Evolutionary conservation across 2,797 vertebrate species (phyloP).

Genomic region (Arremon brunneinucha): DNA sequence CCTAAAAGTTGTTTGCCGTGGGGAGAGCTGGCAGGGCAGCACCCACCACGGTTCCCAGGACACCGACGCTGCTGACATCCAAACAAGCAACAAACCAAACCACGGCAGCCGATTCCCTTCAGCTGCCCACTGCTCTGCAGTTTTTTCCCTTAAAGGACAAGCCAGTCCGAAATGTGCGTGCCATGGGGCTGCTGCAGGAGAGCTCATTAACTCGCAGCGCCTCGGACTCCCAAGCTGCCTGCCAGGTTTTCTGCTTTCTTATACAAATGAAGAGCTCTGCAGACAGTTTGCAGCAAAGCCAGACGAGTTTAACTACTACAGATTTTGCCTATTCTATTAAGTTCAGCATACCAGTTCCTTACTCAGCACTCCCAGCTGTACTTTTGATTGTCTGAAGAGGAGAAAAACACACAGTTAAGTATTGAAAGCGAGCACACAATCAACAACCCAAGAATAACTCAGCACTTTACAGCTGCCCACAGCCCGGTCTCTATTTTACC

Average conservation of each 20-base stretch:
- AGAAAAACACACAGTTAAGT: background rate
- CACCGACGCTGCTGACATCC: background rate
- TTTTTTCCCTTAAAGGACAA: slow-evolving; percentile 58
- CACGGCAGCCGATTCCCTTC: background rate
- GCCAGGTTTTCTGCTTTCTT: background rate
- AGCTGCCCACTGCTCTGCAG: slow-evolving; percentile 3
- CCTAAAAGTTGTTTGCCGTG: background rate
- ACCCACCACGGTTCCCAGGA: background rate
- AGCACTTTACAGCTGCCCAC: background rate
- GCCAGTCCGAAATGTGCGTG: background rate
- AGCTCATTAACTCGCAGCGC: background rate
- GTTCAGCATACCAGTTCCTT: background rate
- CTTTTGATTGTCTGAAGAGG: background rate
- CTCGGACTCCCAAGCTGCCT: background rate
- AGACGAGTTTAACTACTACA: background rate
- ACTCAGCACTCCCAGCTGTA: background rate
- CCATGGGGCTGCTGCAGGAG: background rate
- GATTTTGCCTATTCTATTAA: background rate
- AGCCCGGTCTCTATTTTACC: background rate
- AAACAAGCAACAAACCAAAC: background rate
- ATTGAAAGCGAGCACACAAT: background rate
- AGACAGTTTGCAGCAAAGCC: background rate
- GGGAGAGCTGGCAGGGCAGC: background rate
- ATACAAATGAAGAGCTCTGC: background rate
- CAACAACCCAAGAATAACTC: background rate